These are phyloP conservation scores for Hiodon alosoides DNA, from an alignment of 2,113 vertebrate species.

Conservation along the genomic window DNA sequence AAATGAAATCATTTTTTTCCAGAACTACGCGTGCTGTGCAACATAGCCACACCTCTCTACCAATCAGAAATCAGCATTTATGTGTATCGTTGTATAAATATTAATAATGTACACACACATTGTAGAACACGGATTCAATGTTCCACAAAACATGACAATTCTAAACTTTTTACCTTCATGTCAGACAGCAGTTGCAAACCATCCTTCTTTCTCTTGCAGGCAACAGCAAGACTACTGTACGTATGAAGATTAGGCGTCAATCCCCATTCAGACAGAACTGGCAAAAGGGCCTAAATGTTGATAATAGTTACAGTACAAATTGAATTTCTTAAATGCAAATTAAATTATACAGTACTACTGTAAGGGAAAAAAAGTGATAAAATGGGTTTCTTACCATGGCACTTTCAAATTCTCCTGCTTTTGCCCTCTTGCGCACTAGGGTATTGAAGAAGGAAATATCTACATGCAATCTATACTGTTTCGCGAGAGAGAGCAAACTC, in stretches of 20 bases:
- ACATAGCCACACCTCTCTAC: too few relatives aligned
- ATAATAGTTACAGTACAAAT: not conserved
- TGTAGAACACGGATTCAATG: too few relatives aligned
- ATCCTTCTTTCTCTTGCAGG: conserved; percentile 63
- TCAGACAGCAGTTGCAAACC: conserved; percentile 79
- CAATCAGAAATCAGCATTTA: too few relatives aligned
- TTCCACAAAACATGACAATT: not conserved
- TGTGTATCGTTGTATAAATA: too few relatives aligned
- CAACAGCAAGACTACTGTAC: conserved; percentile 77
- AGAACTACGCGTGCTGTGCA: too few relatives aligned
- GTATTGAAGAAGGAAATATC: conserved; percentile 84
- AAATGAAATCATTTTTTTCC: too few relatives aligned
- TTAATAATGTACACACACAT: too few relatives aligned
- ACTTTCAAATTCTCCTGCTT: conserved; percentile 63
- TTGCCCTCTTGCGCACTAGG: conserved; percentile 72
- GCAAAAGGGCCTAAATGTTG: conserved; percentile 64
- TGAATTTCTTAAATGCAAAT: not conserved
- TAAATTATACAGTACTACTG: not conserved
- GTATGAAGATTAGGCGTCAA: conserved; percentile 71
- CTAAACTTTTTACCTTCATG: conserved; percentile 71
- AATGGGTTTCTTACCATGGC: conserved; percentile 69
- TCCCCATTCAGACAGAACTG: conserved; percentile 65
- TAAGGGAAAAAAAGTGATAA: not conserved
- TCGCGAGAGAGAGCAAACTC: conserved; percentile 62
- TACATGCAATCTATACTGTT: conserved; percentile 61